Evolutionary conservation across 2,888 invertebrate genomes (phyloP).

Genomic region (Cepaea hortensis): DNA sequence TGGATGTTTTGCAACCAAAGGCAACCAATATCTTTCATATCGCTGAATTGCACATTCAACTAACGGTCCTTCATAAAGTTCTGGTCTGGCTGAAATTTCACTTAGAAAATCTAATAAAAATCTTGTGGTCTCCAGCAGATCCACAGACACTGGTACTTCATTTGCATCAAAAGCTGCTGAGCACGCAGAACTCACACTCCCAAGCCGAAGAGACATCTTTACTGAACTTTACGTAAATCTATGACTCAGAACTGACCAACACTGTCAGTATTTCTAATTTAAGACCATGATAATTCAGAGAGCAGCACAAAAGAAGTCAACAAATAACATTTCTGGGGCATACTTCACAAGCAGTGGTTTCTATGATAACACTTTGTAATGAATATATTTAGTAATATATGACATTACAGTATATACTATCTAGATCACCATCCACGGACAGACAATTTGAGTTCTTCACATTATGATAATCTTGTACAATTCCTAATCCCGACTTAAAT

Average conservation of each 20-base stretch:
- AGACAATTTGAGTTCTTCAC: too few relatives aligned
- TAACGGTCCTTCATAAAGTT: conserved; percentile 69
- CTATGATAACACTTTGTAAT: too few relatives aligned
- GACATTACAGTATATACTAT: too few relatives aligned
- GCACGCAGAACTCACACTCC: conserved; percentile 23
- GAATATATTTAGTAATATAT: too few relatives aligned
- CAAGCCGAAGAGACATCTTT: conserved; percentile 33
- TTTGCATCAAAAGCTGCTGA: conserved; percentile 41
- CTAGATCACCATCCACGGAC: too few relatives aligned
- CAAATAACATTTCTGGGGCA: not conserved
- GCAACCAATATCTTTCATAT: conserved; percentile 78
- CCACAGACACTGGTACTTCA: conserved; percentile 50
- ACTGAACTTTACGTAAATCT: not conserved
- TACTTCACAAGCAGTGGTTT: not conserved
- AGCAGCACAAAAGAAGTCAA: not conserved
- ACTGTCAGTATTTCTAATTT: not conserved
- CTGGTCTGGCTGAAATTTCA: conserved; percentile 61
- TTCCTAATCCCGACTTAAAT: too few relatives aligned
- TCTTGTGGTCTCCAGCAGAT: conserved; percentile 56
- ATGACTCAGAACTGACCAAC: not conserved
- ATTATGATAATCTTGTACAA: too few relatives aligned
- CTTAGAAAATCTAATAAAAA: conserved; percentile 67
- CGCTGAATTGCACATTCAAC: conserved; percentile 76
- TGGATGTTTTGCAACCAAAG: conserved; percentile 73
- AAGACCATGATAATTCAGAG: not conserved